Evolutionary conservation across 2,888 invertebrate species (phyloP).

Genomic region (Baronia brevicornis): DNA sequence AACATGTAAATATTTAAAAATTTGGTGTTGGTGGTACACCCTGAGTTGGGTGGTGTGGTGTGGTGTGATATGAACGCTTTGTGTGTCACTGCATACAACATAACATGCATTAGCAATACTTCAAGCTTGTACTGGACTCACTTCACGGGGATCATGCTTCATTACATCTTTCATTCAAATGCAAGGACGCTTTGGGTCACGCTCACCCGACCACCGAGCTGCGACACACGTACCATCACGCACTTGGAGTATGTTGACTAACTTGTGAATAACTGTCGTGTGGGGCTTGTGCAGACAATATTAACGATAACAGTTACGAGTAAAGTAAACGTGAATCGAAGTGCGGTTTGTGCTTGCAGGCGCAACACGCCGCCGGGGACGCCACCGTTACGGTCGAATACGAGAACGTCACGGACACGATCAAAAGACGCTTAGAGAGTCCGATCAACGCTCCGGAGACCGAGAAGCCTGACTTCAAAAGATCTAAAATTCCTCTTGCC

Average conservation of each 20-base stretch:
- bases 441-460: constrained; percentile 57
- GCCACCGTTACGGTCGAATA: constrained; percentile 44
- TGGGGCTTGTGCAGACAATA: constrained; percentile 22
- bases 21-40: constrained; percentile 33
- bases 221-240: too few relatives aligned
- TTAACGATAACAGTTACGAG: constrained; percentile 17
- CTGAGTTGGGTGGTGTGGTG: constrained; percentile 37
- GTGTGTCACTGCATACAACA: constrained; percentile 32
- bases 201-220: constrained; percentile 17
- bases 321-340: constrained; percentile 18
- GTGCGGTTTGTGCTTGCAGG: constrained; percentile 52
- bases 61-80: constrained; percentile 37
- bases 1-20: constrained; percentile 24
- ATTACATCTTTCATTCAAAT: constrained; percentile 29
- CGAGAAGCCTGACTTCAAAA: constrained; percentile 52
- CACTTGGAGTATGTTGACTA: constrained; percentile 22
- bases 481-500: constrained; percentile 61
- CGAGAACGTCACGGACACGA: constrained; percentile 79
- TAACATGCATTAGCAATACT: constrained; percentile 28
- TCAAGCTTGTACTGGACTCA: constrained; percentile 31
- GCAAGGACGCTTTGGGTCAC: constrained; percentile 23
- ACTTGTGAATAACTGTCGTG: constrained; percentile 30
- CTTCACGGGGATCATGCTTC: constrained; percentile 37
- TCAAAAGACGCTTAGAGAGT: constrained; percentile 74
- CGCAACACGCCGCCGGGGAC: constrained; percentile 25